A percentile compares a stretch with the other conserved stretches of the same genome.
Conservation (phyloP, 2,888 invertebrate genomes). For the Neoaliturus tenellus region DNA sequence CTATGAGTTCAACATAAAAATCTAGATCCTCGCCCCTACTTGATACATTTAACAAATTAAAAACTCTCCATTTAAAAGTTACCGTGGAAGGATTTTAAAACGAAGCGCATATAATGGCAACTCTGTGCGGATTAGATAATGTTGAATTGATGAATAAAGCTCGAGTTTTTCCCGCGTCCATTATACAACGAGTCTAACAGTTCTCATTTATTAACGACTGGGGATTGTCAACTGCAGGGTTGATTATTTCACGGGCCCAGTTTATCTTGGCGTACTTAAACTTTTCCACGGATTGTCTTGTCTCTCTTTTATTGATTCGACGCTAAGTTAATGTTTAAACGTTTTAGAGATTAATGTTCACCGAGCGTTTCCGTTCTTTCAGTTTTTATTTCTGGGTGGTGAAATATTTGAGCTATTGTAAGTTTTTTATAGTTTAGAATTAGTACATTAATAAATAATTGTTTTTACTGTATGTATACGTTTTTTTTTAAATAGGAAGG, state of each 20-base stretch:
- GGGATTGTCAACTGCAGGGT: constrained; percentile 14
- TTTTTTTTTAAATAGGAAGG: no score
- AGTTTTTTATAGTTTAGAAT: no score
- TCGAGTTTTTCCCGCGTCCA: background rate
- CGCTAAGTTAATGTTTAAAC: background rate
- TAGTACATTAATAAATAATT: no score
- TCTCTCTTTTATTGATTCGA: background rate
- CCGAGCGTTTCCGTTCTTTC: background rate
- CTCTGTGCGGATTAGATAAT: background rate
- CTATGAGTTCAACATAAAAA: no score
- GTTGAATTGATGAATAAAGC: background rate
- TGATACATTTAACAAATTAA: no score
- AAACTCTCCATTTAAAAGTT: no score
- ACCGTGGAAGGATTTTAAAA: no score
- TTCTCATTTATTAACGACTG: constrained; percentile 42
- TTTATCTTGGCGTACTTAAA: constrained; percentile 23
- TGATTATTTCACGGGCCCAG: background rate
- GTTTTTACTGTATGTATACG: no score
- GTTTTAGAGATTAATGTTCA: background rate
- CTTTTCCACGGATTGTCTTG: constrained; percentile 16
- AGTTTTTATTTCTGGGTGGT: no score
- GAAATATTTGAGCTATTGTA: no score
- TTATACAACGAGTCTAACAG: constrained; percentile 19
- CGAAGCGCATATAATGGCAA: no score
- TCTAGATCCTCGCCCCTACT: no score